Base-by-base conservation (phyloP, 2,888 invertebrate species). In the Danaus chrysippus region DNA sequence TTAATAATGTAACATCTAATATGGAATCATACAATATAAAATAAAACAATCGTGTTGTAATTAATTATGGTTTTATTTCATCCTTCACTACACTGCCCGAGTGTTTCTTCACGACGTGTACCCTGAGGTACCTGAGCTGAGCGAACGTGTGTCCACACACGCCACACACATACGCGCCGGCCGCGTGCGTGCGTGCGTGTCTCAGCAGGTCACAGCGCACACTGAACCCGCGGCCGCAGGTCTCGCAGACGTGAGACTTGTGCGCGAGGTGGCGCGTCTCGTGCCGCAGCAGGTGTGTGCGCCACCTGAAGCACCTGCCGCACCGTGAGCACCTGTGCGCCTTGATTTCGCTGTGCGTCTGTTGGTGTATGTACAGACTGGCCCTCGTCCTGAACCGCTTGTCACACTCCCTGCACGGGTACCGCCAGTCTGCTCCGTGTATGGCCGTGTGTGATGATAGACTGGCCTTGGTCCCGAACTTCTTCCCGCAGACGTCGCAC, bases 91-190 rank as follows among this genome's bases (percentile, higher is more conserved):
- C 3, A 8, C 23, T 34, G 12, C 23, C 52, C n/a, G 59, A 41
- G 70, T 88, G 87, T 65, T 83, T 82, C 54, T 79, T 82, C 34
- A 72, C 68, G 67, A 82, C 69, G 71, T 93, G 93, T 66, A 84
- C 91, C 58, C 85, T 86, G 13, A 93, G 75, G 72, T 93, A 93
- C 19, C 93, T 77, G 66, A 79, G 80, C 71, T 93, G 92, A 5
- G 90, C 87, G 71, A 92, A 92, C 41, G 76, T 77, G 54, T 79
- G 76, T 0, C 78, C 81, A 71, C 93, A 93, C 41, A 79, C 71
- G 3, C 78, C 73, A 69, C 93, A 93, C 8, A 76, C 69, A 72
- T 77, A 87, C 0, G 78, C 80, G 0, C 83, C 86, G 0, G 78
- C 76, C 1, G 77, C 66, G 71, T 93, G 93, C 63, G 91, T 86